These are phyloP conservation scores for Aproaerema taeniolella DNA, from an alignment of 2,888 invertebrate species.

Conservation along the genomic window DNA sequence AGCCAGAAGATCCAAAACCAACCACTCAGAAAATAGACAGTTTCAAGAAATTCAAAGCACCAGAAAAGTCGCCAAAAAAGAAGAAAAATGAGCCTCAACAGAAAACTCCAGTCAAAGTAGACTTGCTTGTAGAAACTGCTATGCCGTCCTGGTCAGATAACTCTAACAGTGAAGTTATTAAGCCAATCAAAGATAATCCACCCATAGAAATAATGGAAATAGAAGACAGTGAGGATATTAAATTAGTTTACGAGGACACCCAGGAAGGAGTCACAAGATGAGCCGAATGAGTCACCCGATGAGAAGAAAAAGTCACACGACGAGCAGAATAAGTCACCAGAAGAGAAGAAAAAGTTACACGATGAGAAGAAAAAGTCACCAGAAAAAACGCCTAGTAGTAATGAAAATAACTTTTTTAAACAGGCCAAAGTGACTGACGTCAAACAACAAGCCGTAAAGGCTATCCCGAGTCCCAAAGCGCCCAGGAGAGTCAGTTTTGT, in stretches of 20 bases:
- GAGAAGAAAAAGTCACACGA: background rate
- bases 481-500: slow-evolving; percentile 84
- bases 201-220: slow-evolving; percentile 28
- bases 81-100: slow-evolving; percentile 31
- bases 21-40: slow-evolving; percentile 46
- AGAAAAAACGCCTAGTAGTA: slow-evolving; percentile 12
- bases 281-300: slow-evolving; percentile 15
- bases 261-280: slow-evolving; percentile 4
- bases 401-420: slow-evolving; percentile 38
- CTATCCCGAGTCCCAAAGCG: slow-evolving; percentile 65
- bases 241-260: slow-evolving; percentile 78
- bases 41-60: slow-evolving; percentile 61
- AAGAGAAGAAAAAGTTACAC: no score
- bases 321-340: slow-evolving; percentile 12
- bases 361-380: background rate
- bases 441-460: slow-evolving; percentile 34
- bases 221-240: slow-evolving; percentile 77
- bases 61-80: slow-evolving; percentile 51
- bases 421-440: slow-evolving; percentile 60
- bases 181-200: slow-evolving; percentile 39
- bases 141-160: slow-evolving; percentile 73
- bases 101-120: slow-evolving; percentile 60
- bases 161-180: slow-evolving; percentile 56
- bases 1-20: slow-evolving; percentile 27
- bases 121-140: slow-evolving; percentile 59